Conservation (phyloP, 1,140 invertebrate genomes). For the Ceratoteleas bidentatus region DNA sequence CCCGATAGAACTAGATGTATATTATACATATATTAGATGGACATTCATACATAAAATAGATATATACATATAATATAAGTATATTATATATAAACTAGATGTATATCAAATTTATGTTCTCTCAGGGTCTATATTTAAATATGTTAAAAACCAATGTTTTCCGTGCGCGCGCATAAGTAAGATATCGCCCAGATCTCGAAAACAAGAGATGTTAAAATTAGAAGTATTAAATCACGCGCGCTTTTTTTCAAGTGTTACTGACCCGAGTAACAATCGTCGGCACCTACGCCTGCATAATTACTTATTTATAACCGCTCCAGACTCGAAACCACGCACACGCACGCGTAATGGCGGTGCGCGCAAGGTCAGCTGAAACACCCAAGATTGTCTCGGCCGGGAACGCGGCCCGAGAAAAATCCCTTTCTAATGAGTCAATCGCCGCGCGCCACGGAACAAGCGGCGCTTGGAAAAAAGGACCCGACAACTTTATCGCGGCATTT, state of each 20-base stretch:
- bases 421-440: conserved; percentile 63
- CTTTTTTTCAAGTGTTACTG: conserved; percentile 44
- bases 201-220: conserved; percentile 23
- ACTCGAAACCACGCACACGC: conserved; percentile 37
- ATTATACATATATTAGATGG: too few relatives aligned
- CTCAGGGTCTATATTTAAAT: conserved; percentile 6
- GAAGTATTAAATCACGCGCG: conserved; percentile 33
- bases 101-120: too few relatives aligned
- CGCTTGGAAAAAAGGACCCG: conserved; percentile 24
- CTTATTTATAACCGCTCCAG: conserved; percentile 40
- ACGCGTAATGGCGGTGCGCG: conserved; percentile 42
- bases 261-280: conserved; percentile 54
- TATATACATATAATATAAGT: too few relatives aligned
- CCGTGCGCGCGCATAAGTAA: background rate
- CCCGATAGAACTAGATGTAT: too few relatives aligned
- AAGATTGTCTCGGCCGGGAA: conserved; percentile 51
- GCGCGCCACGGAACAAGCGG: conserved; percentile 43
- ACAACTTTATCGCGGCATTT: conserved; percentile 44
- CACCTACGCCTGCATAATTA: conserved; percentile 58
- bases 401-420: conserved; percentile 53
- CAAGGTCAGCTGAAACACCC: conserved; percentile 47
- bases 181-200: background rate
- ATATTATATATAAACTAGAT: too few relatives aligned
- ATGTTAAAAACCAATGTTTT: conserved; percentile 1
- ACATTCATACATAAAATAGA: too few relatives aligned